Base-by-base conservation (phyloP, 1,140 invertebrate genomes). In the Trypoxylus dichotomus region DNA sequence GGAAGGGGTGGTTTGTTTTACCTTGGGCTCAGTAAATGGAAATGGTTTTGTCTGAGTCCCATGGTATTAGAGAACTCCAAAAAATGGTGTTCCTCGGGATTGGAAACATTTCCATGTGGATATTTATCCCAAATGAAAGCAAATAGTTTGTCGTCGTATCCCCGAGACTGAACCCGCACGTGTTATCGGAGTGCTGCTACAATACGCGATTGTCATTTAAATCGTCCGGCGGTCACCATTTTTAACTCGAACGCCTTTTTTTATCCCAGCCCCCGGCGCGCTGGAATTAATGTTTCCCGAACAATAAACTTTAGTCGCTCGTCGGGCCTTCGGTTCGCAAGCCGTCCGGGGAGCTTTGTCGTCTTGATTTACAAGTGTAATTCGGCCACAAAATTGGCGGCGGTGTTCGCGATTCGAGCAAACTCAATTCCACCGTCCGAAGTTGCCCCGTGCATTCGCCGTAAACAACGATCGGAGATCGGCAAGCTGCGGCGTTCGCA, bases 301-400 rank as follows among this genome's bases (percentile, higher is more conserved):
- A 21, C 60, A 68, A 68, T 68, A 68, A 32, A 68, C 27, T 68
- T 68, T 21, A n/a, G 13, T 19, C 10, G 13, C 19, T 54, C 47
- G 47, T 19, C 15, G 60, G 24, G 0, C 60, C 21, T 68, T 21
- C 60, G 24, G 60, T 68, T 25, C 60, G 60, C 60, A 25, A 11
- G 24, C 3, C 24, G 25, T 68, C 60, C 60, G 6, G 21, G 60
- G 60, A 21, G 60, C 60, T 68, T 68, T 68, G 21, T 21, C 21
- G 60, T 68, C 60, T 68, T 68, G 60, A 68, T 68, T 68, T 68
- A 68, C 60, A 68, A 68, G 21, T 68, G 60, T 68, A 68, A 68
- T 68, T 68, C 60, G 60, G 60, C 60, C 60, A 21, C 60, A 68
- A 68, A 21, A 68, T 68, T 21, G 60, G 24, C 24, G 60, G 60